A percentile compares a stretch with the other conserved stretches of the same genome.
These are phyloP conservation scores for Parotocinclus haroldoi DNA, from an alignment of 2,797 vertebrate species.

Conservation along the genomic window DNA sequence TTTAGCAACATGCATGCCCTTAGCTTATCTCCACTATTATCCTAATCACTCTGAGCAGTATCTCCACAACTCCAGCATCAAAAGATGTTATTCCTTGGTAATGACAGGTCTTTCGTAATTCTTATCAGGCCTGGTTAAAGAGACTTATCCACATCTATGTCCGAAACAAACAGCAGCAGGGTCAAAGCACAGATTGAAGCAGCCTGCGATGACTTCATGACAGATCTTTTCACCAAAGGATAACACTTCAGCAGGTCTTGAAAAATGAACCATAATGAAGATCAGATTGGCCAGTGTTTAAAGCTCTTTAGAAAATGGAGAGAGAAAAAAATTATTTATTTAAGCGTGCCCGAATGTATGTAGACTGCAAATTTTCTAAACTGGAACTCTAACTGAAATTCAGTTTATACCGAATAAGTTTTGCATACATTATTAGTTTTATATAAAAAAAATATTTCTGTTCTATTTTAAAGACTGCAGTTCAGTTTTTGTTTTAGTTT, in stretches of 20 bases:
- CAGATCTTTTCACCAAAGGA: background rate
- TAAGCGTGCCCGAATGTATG: too few species aligned
- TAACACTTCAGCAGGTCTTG: background rate
- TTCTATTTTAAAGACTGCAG: too few species aligned
- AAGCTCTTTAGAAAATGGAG: too few species aligned
- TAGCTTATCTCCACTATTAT: slow-evolving; percentile 40
- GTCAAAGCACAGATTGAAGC: slow-evolving; percentile 5
- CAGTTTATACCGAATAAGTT: too few species aligned
- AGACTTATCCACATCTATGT: slow-evolving; percentile 1
- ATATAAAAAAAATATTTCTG: too few species aligned
- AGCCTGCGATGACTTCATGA: background rate
- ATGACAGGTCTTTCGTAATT: slow-evolving; percentile 33
- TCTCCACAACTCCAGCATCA: slow-evolving; percentile 43
- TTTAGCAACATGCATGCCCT: slow-evolving; percentile 8
- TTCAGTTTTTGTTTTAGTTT: too few species aligned
- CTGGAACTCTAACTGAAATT: too few species aligned
- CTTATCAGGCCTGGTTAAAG: slow-evolving; percentile 11
- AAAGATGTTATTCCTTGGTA: slow-evolving; percentile 29
- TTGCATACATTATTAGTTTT: too few species aligned
- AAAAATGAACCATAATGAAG: too few species aligned
- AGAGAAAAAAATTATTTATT: too few species aligned
- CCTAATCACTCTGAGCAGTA: slow-evolving; percentile 36
- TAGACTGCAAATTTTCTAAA: too few species aligned
- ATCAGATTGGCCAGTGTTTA: too few species aligned
- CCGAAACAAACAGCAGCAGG: slow-evolving; percentile 7